phyloP scores from a whole-genome alignment of 1,140 invertebrate species.

The Eubasilissa regina region DNA sequence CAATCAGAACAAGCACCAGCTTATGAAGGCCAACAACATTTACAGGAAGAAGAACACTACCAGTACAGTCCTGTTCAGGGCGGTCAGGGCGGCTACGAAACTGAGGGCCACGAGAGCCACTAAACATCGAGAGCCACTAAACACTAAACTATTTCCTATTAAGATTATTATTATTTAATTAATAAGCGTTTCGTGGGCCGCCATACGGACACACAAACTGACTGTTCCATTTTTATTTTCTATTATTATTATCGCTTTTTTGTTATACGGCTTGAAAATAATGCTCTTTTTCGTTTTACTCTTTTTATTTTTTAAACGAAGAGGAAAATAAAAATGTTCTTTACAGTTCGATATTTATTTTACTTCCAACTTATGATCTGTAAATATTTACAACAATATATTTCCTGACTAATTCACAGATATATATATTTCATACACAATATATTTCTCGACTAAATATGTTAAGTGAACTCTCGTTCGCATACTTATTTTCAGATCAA shows the following conservation, averaged over 20 bases:
- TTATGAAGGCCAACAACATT: constrained; percentile 49
- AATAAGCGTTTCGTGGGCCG: background rate
- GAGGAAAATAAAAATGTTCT: background rate
- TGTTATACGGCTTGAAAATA: constrained; percentile 20
- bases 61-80: constrained; percentile 30
- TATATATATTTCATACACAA: too few species aligned
- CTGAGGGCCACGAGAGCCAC: constrained; percentile 43
- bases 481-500: too few species aligned
- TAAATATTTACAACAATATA: background rate
- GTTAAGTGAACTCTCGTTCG: too few species aligned
- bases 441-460: too few species aligned
- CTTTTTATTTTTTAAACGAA: background rate
- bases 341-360: background rate
- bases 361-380: background rate
- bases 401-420: too few species aligned
- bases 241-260: background rate
- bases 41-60: constrained; percentile 41
- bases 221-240: constrained; percentile 23
- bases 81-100: constrained; percentile 49
- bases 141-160: background rate
- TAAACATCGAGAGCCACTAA: background rate
- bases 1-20: constrained; percentile 26
- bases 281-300: background rate
- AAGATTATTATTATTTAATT: constrained; percentile 22
- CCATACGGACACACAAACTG: background rate